Percentiles rank a stretch among this genome's conserved stretches.
phyloP scores from a whole-genome alignment of 2,797 vertebrate species.

The Hemitrygon akajei region DNA sequence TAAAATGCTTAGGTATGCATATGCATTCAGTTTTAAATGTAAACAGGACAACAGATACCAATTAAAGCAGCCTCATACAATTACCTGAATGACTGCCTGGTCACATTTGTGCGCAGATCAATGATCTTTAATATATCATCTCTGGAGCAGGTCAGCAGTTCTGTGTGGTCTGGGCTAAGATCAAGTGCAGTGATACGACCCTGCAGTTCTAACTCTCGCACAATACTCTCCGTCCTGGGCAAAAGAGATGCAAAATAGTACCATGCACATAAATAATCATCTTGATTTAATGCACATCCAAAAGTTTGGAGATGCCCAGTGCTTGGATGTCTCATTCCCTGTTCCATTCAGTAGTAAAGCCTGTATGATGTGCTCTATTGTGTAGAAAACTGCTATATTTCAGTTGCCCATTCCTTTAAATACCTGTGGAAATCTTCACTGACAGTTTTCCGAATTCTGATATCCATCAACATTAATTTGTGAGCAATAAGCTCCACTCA shows the following conservation, averaged over 20 bases:
- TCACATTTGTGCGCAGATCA: constrained; percentile 70
- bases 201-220: constrained; percentile 78
- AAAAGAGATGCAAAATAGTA: not conserved
- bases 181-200: constrained; percentile 92
- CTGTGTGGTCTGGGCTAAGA: constrained; percentile 81
- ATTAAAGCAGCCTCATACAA: not conserved
- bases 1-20: no score
- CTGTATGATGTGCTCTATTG: not conserved
- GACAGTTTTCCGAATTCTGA: no score
- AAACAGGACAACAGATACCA: not conserved
- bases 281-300: no score
- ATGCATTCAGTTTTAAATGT: no score
- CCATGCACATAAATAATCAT: not conserved
- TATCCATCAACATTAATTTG: not conserved
- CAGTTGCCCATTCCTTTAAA: not conserved
- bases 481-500: not conserved
- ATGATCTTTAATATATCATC: constrained; percentile 88
- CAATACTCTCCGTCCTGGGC: constrained; percentile 77
- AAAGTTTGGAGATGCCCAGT: not conserved
- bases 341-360: not conserved
- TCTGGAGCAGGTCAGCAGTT: constrained; percentile 86
- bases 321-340: not conserved
- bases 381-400: not conserved
- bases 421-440: not conserved
- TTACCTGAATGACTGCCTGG: constrained; percentile 83